Conservation (phyloP, 2,888 invertebrate genomes). For the Acanthosepion lycidas region DNA sequence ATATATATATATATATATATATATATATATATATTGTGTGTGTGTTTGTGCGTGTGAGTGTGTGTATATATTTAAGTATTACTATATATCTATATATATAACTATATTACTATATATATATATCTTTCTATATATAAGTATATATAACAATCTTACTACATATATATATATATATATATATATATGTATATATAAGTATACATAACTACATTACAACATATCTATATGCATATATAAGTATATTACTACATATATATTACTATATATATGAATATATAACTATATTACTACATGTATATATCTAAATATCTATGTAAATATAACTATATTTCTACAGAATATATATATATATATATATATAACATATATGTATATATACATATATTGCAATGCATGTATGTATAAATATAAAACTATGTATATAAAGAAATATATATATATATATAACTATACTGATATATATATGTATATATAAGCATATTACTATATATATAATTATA, state of each 20-base stretch:
- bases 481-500: neutral
- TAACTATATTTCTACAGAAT: no score
- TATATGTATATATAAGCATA: neutral
- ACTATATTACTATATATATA: neutral
- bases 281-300: no score
- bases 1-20: neutral
- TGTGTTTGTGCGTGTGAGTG: neutral
- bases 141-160: neutral
- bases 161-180: neutral
- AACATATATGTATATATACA: neutral
- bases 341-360: no score
- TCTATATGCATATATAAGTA: neutral
- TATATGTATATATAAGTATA: neutral
- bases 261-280: neutral
- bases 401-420: neutral
- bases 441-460: neutral
- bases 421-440: no score
- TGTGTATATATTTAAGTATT: neutral
- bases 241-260: no score
- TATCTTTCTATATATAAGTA: neutral
- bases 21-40: neutral
- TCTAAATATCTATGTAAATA: no score
- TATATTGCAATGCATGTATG: neutral
- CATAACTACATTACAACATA: neutral
- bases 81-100: neutral